Conservation (phyloP, 2,797 vertebrate species). For the Arrhamphus sclerolepis region DNA sequence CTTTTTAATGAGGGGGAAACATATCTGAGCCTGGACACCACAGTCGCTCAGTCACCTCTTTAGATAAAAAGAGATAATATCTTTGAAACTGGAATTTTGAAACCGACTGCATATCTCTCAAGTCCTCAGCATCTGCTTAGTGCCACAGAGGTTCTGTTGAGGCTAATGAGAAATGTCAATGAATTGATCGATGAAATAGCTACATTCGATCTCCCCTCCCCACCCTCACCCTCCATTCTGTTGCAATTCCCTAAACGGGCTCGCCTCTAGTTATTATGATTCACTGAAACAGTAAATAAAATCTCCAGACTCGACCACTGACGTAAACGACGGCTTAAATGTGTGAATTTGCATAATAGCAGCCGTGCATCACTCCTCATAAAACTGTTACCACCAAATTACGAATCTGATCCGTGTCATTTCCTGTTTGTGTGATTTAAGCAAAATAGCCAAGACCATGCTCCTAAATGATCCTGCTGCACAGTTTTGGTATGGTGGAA, state of each 20-base stretch:
- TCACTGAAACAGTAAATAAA: constrained; percentile 71
- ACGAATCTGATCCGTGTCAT: constrained; percentile 63
- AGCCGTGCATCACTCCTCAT: constrained; percentile 53
- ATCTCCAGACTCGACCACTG: constrained; percentile 42
- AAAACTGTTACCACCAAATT: constrained; percentile 47
- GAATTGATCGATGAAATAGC: constrained; percentile 45
- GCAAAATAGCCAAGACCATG: constrained; percentile 40
- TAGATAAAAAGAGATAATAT: not conserved
- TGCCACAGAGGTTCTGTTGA: constrained; percentile 38
- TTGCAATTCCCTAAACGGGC: constrained; percentile 39
- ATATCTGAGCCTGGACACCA: too few relatives aligned
- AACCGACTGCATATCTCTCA: constrained; percentile 16
- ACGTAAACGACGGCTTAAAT: constrained; percentile 60
- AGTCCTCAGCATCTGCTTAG: constrained; percentile 29
- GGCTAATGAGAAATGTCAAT: constrained; percentile 56
- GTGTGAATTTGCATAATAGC: constrained; percentile 64
- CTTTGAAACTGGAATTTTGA: not conserved
- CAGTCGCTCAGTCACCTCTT: too few relatives aligned
- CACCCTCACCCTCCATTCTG: constrained; percentile 30
- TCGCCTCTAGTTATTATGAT: constrained; percentile 56
- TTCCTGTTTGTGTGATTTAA: constrained; percentile 59
- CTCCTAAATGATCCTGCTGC: constrained; percentile 43
- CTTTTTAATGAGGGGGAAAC: too few relatives aligned
- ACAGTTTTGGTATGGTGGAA: constrained; percentile 34
- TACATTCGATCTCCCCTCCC: constrained; percentile 48